phyloP scores from a whole-genome alignment of 2,113 vertebrate genomes.

The Pandion haliaetus region DNA sequence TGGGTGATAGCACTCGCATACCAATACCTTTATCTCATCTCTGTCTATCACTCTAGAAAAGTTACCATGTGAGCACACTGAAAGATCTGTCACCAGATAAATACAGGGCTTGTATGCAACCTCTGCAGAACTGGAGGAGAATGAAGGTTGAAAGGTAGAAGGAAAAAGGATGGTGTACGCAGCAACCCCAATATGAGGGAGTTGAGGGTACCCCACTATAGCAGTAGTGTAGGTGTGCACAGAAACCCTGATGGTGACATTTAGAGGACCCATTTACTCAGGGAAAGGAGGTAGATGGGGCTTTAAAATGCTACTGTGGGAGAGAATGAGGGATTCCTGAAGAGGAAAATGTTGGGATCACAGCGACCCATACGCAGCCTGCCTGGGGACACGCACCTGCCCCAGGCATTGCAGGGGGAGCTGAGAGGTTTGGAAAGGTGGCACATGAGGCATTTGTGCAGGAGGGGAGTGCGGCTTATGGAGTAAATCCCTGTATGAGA shows the following conservation, averaged over 20 bases:
- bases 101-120: neutral
- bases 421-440: neutral
- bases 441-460: neutral
- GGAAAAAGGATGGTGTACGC: neutral
- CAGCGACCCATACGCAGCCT: neutral
- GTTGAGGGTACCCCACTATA: neutral
- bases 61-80: neutral
- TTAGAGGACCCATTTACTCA: neutral
- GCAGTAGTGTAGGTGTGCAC: neutral
- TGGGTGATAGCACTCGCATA: neutral
- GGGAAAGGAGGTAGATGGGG: neutral
- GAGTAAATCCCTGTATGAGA: neutral
- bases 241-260: neutral
- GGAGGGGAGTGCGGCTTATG: neutral
- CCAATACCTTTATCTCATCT: neutral
- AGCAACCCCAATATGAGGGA: neutral
- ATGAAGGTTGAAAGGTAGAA: neutral
- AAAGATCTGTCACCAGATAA: neutral
- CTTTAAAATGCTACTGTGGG: neutral
- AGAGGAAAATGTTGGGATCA: neutral
- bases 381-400: neutral
- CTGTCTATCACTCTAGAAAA: neutral
- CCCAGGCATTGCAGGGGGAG: neutral
- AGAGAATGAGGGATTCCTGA: neutral
- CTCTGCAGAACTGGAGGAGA: neutral